phyloP scores from a whole-genome alignment of 2,113 vertebrate genomes.

The Oenanthe melanoleuca region DNA sequence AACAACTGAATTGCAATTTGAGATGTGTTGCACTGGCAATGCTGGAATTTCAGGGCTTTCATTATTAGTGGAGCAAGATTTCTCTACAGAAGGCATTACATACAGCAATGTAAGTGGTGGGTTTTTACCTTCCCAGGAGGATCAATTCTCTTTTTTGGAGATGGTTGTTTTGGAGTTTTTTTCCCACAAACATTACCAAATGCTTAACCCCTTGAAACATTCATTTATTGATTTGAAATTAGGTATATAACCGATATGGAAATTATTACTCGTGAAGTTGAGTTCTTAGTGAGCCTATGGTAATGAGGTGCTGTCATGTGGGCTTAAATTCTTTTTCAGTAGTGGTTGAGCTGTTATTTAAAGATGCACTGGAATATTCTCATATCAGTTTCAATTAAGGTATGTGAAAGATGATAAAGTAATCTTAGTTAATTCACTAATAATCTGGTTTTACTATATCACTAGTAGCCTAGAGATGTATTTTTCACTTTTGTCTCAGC shows the following conservation, averaged over 20 bases:
- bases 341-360: not conserved
- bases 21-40: not conserved
- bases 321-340: not conserved
- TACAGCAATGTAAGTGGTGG: not conserved
- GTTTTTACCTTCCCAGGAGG: not conserved
- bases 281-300: not conserved
- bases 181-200: not conserved
- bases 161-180: not conserved
- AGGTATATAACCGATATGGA: not conserved
- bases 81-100: not conserved
- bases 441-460: not conserved
- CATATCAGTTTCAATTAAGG: not conserved
- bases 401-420: not conserved
- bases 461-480: not conserved
- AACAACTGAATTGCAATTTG: not conserved
- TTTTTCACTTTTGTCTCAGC: not conserved
- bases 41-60: not conserved
- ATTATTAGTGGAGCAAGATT: not conserved
- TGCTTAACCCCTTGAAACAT: not conserved
- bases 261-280: not conserved
- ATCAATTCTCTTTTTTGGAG: not conserved
- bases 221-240: not conserved
- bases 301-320: not conserved
- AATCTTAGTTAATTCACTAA: not conserved
- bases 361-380: not conserved